Percentiles rank a stretch among this genome's conserved stretches.
Conservation (phyloP, 2,113 vertebrate species). For the Microcebus tavaratra region DNA sequence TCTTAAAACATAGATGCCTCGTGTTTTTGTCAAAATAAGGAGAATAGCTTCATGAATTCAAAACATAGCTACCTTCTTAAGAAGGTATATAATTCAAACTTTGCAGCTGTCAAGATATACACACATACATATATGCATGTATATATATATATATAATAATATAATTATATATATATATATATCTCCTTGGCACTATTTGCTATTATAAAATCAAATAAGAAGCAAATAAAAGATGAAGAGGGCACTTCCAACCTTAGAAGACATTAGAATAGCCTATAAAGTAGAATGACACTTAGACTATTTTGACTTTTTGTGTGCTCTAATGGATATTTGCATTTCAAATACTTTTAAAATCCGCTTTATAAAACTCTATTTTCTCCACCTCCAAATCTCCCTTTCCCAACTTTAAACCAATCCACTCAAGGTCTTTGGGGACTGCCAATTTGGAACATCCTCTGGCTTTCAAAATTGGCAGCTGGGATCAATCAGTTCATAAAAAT, state of each 20-base stretch:
- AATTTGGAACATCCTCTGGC: slow-evolving; percentile 70
- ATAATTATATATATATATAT: too few species aligned
- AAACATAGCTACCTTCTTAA: background rate
- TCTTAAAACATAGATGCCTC: background rate
- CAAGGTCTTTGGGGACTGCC: slow-evolving; percentile 50
- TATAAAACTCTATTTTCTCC: slow-evolving; percentile 35
- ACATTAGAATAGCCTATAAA: background rate
- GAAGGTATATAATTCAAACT: background rate
- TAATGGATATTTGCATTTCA: slow-evolving; percentile 44
- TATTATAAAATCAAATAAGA: slow-evolving; percentile 4
- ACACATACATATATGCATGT: background rate
- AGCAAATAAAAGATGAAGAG: background rate
- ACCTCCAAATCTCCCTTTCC: background rate
- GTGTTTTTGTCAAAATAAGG: background rate
- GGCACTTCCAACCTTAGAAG: background rate
- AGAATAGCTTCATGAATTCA: slow-evolving; percentile 31
- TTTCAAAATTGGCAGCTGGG: slow-evolving; percentile 73
- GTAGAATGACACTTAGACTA: background rate
- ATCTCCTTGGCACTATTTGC: background rate
- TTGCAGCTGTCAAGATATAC: background rate
- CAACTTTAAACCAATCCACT: slow-evolving; percentile 14
- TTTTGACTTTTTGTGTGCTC: background rate
- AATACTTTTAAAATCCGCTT: slow-evolving; percentile 58
- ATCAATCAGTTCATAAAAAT: slow-evolving; percentile 82
- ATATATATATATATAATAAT: too few species aligned